A percentile compares a stretch with the other conserved stretches of the same genome.
Evolutionary conservation across 2,113 vertebrate species (phyloP).

Genomic region (Acanthochromis polyacanthus): DNA sequence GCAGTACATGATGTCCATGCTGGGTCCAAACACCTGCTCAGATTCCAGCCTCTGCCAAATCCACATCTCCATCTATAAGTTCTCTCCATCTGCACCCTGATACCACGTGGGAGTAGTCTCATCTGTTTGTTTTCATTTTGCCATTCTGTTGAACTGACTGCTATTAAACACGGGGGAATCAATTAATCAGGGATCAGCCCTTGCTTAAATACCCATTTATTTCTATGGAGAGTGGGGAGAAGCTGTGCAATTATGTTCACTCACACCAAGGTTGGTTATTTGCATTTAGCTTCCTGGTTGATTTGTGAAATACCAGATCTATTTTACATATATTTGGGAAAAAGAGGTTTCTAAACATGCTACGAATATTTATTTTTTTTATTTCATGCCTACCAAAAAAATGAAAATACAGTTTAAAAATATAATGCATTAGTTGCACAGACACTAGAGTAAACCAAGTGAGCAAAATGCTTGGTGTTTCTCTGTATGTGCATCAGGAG

Average conservation of each 20-base stretch:
- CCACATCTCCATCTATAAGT: slow-evolving; percentile 73
- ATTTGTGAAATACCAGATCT: slow-evolving; percentile 40
- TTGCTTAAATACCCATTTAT: slow-evolving; percentile 52
- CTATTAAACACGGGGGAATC: slow-evolving; percentile 74
- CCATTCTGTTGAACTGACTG: slow-evolving; percentile 68
- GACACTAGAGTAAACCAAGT: no score
- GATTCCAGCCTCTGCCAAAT: slow-evolving; percentile 58
- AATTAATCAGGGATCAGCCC: slow-evolving; percentile 73
- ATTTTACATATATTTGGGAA: background rate
- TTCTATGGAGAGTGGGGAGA: slow-evolving; percentile 52
- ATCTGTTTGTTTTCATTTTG: slow-evolving; percentile 80
- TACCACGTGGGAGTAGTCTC: slow-evolving; percentile 74
- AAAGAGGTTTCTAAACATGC: no score
- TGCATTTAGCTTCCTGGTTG: slow-evolving; percentile 51
- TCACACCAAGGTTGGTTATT: slow-evolving; percentile 60
- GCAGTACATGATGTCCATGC: slow-evolving; percentile 66
- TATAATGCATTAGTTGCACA: no score
- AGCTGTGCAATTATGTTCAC: slow-evolving; percentile 49
- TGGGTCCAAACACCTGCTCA: slow-evolving; percentile 79
- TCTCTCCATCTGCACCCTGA: slow-evolving; percentile 75
- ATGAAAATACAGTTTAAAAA: no score
- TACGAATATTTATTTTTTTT: no score
- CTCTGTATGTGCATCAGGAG: no score
- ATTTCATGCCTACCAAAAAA: no score
- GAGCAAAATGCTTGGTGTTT: no score